phyloP scores from a whole-genome alignment of 92 coral and sea anemone genomes.

The Parazoanthus atlanticus region DNA sequence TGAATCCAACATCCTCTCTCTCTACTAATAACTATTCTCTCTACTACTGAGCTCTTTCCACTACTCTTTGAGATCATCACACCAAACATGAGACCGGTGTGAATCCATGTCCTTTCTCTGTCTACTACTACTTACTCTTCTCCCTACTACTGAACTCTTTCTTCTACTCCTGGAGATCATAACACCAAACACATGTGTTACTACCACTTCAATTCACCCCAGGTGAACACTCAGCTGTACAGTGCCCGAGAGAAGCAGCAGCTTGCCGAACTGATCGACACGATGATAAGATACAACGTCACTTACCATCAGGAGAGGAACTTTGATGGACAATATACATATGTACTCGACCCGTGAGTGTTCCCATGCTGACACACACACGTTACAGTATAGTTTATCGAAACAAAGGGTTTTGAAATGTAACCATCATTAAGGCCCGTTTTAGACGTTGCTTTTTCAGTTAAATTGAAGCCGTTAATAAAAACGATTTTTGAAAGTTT shows the following conservation, averaged over 20 bases:
- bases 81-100: conserved; percentile 95
- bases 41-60: conserved; percentile 61
- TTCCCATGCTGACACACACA: background rate
- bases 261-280: conserved; percentile 78
- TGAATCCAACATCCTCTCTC: background rate
- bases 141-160: conserved; percentile 53
- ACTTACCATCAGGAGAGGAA: conserved; percentile 96
- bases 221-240: conserved; percentile 91
- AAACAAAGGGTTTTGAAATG: background rate
- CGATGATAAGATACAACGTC: conserved; percentile 95
- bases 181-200: conserved; percentile 65
- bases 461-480: no score
- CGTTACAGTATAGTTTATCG: no score
- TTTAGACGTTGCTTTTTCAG: no score
- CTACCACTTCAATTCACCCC: background rate
- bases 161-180: conserved; percentile 81
- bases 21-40: no score
- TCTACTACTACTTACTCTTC: background rate
- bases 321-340: conserved; percentile 90
- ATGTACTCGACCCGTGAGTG: conserved; percentile 94
- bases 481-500: no score
- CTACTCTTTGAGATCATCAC: conserved; percentile 83
- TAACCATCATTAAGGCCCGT: no score
- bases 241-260: conserved; percentile 95
- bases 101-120: background rate